Evolutionary conservation across 2,888 invertebrate species (phyloP).

Genomic region (Polyommatus iphigenia): DNA sequence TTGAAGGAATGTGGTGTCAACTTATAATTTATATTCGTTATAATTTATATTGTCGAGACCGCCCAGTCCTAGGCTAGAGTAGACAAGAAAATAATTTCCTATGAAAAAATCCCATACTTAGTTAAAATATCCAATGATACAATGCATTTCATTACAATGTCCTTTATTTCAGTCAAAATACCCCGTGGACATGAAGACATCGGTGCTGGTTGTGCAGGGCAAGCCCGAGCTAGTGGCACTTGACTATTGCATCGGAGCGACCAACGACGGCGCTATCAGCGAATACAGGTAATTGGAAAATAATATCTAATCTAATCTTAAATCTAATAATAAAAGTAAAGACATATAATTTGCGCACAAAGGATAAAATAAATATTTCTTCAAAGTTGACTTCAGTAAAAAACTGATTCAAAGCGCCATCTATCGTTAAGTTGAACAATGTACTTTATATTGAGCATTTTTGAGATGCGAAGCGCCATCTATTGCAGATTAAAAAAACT

Average conservation of each 20-base stretch:
- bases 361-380: not conserved
- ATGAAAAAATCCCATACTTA: too few species aligned
- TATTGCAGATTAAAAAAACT: not conserved
- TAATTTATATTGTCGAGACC: too few species aligned
- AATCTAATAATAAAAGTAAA: not conserved
- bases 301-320: not conserved
- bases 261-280: conserved; percentile 56
- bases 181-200: conserved; percentile 91
- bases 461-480: not conserved
- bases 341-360: not conserved
- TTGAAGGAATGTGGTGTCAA: too few species aligned
- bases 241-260: conserved; percentile 88
- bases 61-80: too few species aligned
- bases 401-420: not conserved
- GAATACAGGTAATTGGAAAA: conserved; percentile 54
- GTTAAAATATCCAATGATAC: not conserved
- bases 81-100: too few species aligned
- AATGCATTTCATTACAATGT: not conserved
- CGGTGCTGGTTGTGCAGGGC: conserved; percentile 89
- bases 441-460: not conserved
- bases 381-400: too few species aligned
- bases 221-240: conserved; percentile 88
- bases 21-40: too few species aligned
- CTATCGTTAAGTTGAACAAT: not conserved
- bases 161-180: conserved; percentile 84